phyloP scores from a whole-genome alignment of 2,888 invertebrate species.

The Drosophila algonquin region DNA sequence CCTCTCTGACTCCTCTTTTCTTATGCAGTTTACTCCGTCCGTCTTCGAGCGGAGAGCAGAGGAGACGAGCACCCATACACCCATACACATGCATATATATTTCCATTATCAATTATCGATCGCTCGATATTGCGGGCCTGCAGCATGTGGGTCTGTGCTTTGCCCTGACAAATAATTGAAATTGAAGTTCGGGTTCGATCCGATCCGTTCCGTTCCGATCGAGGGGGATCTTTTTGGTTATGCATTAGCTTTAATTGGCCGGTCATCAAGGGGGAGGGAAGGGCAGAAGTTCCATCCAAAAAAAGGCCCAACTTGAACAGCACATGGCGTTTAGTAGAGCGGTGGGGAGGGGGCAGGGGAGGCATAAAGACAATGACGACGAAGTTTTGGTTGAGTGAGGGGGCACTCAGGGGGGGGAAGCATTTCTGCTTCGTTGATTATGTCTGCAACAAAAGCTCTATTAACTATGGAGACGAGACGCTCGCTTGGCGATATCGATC shows the following conservation, averaged over 20 bases:
- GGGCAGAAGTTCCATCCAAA: constrained; percentile 5
- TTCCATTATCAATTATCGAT: constrained; percentile 73
- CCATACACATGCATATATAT: constrained; percentile 36
- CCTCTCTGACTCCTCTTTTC: constrained; percentile 51
- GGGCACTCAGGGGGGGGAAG: constrained; percentile 1
- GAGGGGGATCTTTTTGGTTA: constrained; percentile 35
- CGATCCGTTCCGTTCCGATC: constrained; percentile 1
- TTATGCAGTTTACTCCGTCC: constrained; percentile 58
- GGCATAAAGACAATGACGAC: constrained; percentile 23
- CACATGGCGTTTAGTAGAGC: constrained; percentile 27
- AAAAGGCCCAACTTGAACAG: constrained; percentile 1
- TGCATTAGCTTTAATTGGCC: constrained; percentile 62
- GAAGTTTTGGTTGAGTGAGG: constrained; percentile 24
- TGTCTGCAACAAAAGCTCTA: constrained; percentile 78
- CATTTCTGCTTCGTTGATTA: constrained; percentile 72
- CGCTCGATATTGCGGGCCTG: constrained; percentile 48
- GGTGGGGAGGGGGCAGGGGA: constrained; percentile 5
- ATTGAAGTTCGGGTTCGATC: constrained; percentile 34
- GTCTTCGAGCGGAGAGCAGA: neutral
- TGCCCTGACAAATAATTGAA: constrained; percentile 56
- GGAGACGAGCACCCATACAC: constrained; percentile 7
- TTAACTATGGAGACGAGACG: constrained; percentile 67
- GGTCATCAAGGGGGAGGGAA: constrained; percentile 27
- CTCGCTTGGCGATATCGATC: constrained; percentile 70
- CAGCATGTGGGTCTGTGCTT: constrained; percentile 38